Evolutionary conservation across 2,888 invertebrate genomes (phyloP), one percentile per base, ranked within the genome.

Genomic region (Orthosia cruda): DNA sequence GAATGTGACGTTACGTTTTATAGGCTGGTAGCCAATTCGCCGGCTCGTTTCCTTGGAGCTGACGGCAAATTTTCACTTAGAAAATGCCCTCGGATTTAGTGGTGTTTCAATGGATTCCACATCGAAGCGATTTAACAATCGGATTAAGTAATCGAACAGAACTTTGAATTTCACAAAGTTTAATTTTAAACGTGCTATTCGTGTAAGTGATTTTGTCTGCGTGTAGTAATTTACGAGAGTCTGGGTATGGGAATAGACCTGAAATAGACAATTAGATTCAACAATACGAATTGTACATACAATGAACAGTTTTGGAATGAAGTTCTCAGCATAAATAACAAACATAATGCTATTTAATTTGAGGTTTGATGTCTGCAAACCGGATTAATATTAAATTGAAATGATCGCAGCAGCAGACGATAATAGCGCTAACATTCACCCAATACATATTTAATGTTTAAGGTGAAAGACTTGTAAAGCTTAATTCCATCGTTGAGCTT

Each of bases 1-100:
- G 96, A 95, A 95, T 96, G 95, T 95, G 94, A 95, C 96, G 95
- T 96, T 95, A 95, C 94, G 92, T 95, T 96, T 96, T 96, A 96
- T 96, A 94, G 96, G 94, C 94, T 94, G 94, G 96, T 96, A 95
- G 95, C 95, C 96, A 95, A 96, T 96, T 96, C 95, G 93, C 92
- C 91, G 93, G 92, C 90, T 93, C 94, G 93, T 95, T 96, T 95
- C 92, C 94, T 94, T 87, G 83, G 87, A 92, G 91, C 89, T 93
- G 94, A 92, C 91, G 93, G 91, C 94, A 94, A 95, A 96, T 96
- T 96, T 95, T 96, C 96, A 95, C 95, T 95, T 94, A 94, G 91
- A 90, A 90, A 93, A 91, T 91, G 87, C 86, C 89, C 91, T 88
- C 88, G 89, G 92, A 91, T 94, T 94, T 91, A 92, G 90, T 91